Evolutionary conservation across 37 sponge, comb jelly and placozoan genomes (phyloP).

Genomic region (Beroe forskalii): DNA sequence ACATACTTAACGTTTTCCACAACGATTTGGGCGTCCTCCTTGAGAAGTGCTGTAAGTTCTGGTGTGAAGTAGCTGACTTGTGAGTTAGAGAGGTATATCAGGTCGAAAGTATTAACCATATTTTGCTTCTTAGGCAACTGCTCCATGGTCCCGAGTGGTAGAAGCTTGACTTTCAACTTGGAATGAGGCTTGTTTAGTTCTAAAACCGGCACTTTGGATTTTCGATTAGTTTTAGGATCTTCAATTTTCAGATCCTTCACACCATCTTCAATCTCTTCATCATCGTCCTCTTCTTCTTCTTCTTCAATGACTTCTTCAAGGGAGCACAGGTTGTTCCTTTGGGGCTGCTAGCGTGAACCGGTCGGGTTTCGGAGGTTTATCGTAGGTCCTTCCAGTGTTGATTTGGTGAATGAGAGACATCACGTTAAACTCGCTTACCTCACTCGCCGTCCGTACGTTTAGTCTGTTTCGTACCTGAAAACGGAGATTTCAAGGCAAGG

Average conservation of each 20-base stretch:
- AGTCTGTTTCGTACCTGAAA: conserved; percentile 54
- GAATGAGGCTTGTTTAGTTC: conserved; percentile 28
- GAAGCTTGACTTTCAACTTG: conserved; percentile 67
- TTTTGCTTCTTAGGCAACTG: conserved; percentile 73
- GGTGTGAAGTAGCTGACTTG: conserved; percentile 62
- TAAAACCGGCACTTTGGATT: background rate
- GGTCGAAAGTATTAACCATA: conserved; percentile 70
- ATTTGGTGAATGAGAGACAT: conserved; percentile 65
- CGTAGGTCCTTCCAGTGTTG: conserved; percentile 49
- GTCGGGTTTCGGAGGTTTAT: conserved; percentile 32
- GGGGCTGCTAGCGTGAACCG: conserved; percentile 3
- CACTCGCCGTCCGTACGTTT: conserved; percentile 27
- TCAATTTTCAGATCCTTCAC: background rate
- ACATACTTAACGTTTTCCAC: conserved; percentile 34
- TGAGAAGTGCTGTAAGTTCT: conserved; percentile 34
- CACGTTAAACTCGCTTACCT: conserved; percentile 72
- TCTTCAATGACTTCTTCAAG: conserved; percentile 68
- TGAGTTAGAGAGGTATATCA: conserved; percentile 76
- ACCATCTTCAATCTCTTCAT: background rate
- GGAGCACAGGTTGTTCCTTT: conserved; percentile 11
- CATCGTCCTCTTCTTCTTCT: conserved; percentile 66
- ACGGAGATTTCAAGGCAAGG: no score
- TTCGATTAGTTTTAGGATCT: background rate
- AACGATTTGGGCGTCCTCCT: background rate
- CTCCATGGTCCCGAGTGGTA: conserved; percentile 75